Conservation (phyloP, 2,113 vertebrate genomes). For the Dipodomys spectabilis region DNA sequence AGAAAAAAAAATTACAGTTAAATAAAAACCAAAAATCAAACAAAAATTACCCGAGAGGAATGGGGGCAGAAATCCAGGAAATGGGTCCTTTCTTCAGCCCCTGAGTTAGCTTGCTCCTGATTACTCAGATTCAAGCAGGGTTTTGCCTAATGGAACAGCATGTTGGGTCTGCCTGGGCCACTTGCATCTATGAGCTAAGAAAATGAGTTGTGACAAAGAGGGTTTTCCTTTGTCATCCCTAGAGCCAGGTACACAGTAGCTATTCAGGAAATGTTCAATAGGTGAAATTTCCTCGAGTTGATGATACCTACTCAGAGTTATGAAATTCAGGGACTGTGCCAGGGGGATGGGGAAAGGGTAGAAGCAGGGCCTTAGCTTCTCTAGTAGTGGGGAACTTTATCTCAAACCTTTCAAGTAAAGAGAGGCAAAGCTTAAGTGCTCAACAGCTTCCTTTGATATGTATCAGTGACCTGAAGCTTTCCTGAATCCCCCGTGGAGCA, state of each 20-base stretch:
- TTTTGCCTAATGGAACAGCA: background rate
- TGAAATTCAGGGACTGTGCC: background rate
- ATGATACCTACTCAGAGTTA: background rate
- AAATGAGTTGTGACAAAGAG: background rate
- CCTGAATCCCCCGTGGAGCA: constrained; percentile 26
- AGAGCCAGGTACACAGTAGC: background rate
- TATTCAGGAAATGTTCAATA: background rate
- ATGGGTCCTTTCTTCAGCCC: background rate
- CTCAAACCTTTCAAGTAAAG: constrained; percentile 47
- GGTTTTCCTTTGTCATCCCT: background rate
- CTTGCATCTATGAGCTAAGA: background rate
- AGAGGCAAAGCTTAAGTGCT: constrained; percentile 55
- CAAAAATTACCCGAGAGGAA: background rate
- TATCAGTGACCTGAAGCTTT: constrained; percentile 34
- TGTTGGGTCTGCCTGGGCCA: background rate
- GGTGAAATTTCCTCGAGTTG: background rate
- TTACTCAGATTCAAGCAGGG: background rate
- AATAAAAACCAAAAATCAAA: background rate
- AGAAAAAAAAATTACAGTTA: background rate
- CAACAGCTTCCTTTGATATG: background rate
- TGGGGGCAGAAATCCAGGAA: background rate
- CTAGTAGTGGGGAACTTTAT: constrained; percentile 44
- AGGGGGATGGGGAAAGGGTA: background rate
- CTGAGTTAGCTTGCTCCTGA: background rate
- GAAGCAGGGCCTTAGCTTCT: background rate